phyloP scores from a whole-genome alignment of 2,888 invertebrate species.

The Pristionchus japonicus region DNA sequence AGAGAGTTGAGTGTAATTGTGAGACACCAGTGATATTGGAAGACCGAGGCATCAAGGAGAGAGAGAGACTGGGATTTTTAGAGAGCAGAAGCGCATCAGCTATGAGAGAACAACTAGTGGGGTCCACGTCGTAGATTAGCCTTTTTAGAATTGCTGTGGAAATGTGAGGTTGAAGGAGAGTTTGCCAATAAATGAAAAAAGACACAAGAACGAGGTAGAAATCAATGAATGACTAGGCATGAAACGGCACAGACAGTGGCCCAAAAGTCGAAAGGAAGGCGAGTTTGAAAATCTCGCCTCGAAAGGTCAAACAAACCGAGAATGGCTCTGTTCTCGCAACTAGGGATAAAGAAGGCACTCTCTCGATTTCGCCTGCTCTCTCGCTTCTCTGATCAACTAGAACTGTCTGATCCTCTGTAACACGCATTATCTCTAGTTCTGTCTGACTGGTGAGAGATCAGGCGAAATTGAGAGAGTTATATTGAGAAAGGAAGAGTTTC shows the following conservation, averaged over 20 bases:
- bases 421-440: neutral
- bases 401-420: neutral
- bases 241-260: neutral
- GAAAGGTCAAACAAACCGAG: conserved; percentile 21
- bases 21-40: too few relatives aligned
- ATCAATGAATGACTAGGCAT: neutral
- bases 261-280: neutral
- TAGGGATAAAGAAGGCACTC: neutral
- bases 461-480: neutral
- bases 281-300: neutral
- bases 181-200: neutral
- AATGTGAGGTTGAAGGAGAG: neutral
- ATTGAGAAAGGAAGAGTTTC: too few relatives aligned
- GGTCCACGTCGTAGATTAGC: too few relatives aligned
- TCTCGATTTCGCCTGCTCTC: neutral
- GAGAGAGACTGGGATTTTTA: too few relatives aligned
- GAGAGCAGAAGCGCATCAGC: too few relatives aligned
- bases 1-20: too few relatives aligned
- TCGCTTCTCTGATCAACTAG: neutral
- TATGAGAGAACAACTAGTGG: neutral
- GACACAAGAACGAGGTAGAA: neutral
- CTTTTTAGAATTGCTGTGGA: too few relatives aligned
- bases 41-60: too few relatives aligned
- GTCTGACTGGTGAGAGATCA: neutral
- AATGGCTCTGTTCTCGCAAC: neutral